A percentile compares a stretch with the other conserved stretches of the same genome.
These are phyloP conservation scores for Lophius americanus DNA, from an alignment of 2,797 vertebrate genomes.

Conservation along the genomic window DNA sequence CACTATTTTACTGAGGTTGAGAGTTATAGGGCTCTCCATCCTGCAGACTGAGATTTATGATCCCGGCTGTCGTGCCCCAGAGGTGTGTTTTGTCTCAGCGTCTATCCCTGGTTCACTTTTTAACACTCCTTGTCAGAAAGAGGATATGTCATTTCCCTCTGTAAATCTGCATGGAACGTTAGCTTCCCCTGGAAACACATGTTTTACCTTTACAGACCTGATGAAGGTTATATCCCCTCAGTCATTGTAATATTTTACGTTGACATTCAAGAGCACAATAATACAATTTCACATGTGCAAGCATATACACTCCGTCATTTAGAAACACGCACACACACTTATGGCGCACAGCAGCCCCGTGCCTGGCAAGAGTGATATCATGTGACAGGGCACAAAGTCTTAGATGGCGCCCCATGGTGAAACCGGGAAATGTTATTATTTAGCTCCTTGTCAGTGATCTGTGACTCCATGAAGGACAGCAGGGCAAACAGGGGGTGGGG, in stretches of 20 bases:
- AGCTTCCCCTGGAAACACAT: slow-evolving; percentile 75
- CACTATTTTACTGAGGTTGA: slow-evolving; percentile 48
- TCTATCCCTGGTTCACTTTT: slow-evolving; percentile 71
- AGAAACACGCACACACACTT: slow-evolving; percentile 7
- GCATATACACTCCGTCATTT: not conserved
- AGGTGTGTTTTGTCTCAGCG: slow-evolving; percentile 72
- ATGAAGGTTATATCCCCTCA: slow-evolving; percentile 75
- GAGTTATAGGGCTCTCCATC: slow-evolving; percentile 56
- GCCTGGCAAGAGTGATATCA: slow-evolving; percentile 70
- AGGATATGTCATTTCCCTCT: slow-evolving; percentile 75
- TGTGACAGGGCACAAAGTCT: slow-evolving; percentile 74
- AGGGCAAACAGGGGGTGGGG: slow-evolving; percentile 56
- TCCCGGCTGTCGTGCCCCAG: slow-evolving; percentile 53
- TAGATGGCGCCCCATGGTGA: slow-evolving; percentile 64
- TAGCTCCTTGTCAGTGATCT: slow-evolving; percentile 75
- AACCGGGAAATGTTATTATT: slow-evolving; percentile 84
- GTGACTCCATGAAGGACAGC: slow-evolving; percentile 72
- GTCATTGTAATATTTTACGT: slow-evolving; percentile 61
- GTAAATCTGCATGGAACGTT: slow-evolving; percentile 71
- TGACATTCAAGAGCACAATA: slow-evolving; percentile 59
- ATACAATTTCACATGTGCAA: slow-evolving; percentile 47
- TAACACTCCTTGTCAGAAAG: slow-evolving; percentile 75
- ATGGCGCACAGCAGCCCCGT: slow-evolving; percentile 37
- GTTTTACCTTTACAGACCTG: slow-evolving; percentile 77
- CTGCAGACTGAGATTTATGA: slow-evolving; percentile 61